Evolutionary conservation across 2,888 invertebrate species (phyloP), one percentile per base, ranked within the genome.

Genomic region (Lochmaea capreae): DNA sequence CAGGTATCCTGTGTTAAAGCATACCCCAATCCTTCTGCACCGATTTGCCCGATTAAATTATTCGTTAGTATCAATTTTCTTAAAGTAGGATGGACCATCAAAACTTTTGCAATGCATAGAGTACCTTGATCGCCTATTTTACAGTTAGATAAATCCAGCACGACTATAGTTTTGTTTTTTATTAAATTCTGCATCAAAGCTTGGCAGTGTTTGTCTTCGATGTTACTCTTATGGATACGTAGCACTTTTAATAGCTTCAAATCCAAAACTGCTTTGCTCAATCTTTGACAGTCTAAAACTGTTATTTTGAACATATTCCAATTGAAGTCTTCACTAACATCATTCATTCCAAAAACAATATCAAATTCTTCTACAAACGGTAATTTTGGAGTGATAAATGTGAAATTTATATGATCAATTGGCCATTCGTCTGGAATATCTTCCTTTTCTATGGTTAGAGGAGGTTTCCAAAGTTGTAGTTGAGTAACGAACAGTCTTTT

Each of bases 61-160:
- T 92, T 90, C 14, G 88, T 87, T 65, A 92, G 87, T 73, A 89
- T 87, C 1, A 92, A 84, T 67, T 85, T 83, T 79, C 87, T 89
- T 26, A 91, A 81, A 57, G 87, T 88, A 11, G 85, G 86, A 79
- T 90, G 90, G 11, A 88, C 78, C 49, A 79, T 86, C 67, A 90
- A 87, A 74, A 91, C 87, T 77, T 91, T 91, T 0, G 91, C 92
- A 2, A 93, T 85, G 18, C 92, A 92, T 72, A 91, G 88, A 81
- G 92, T 91, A 0, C 92, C 93, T 62, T 88, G 87, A 82, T 92
- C 90, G 3, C 89, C 90, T 65, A 93, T 90, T 79, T 90, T 89
- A 82, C 92, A 93, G 82, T 92, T 90, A 74, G 92, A 92, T 65
- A 93, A 89, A 83, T 92, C 91, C 46, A 93, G 81, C 80, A 91